phyloP scores from a whole-genome alignment of 1,140 invertebrate genomes.

The Cherax destructor region DNA sequence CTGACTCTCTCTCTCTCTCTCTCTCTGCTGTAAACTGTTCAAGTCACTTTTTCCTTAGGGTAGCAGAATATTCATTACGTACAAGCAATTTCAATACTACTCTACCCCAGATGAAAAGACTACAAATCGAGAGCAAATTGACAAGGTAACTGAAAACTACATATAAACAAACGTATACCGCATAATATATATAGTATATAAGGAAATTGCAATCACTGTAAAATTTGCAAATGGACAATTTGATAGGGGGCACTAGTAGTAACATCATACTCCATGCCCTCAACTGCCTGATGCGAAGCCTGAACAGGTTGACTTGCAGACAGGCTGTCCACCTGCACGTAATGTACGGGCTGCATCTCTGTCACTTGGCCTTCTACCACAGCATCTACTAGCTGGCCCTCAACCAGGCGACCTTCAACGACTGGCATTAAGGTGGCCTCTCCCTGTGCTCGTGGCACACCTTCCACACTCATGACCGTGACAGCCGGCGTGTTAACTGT shows the following conservation, averaged over 20 bases:
- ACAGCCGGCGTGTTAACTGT: constrained; percentile 35
- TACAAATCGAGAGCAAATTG: too few species aligned
- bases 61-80: too few species aligned
- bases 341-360: constrained; percentile 60
- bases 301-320: constrained; percentile 37
- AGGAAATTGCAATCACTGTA: constrained; percentile 12
- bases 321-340: constrained; percentile 56
- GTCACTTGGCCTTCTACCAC: constrained; percentile 55
- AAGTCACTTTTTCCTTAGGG: too few species aligned
- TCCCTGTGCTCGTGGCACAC: constrained; percentile 1
- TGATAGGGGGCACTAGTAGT: constrained; percentile 33
- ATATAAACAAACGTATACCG: too few species aligned
- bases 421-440: constrained; percentile 24
- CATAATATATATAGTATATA: neutral
- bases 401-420: constrained; percentile 48
- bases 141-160: too few species aligned
- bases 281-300: neutral
- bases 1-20: too few species aligned
- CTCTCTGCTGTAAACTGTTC: too few species aligned
- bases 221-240: constrained; percentile 58
- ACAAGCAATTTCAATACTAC: too few species aligned
- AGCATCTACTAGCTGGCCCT: constrained; percentile 43
- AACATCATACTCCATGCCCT: constrained; percentile 38
- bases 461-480: constrained; percentile 41
- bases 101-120: too few species aligned